Percentiles rank a stretch among this genome's conserved stretches.
These are phyloP conservation scores for Drosophila infuscata DNA, from an alignment of 2,888 invertebrate species.

Conservation along the genomic window DNA sequence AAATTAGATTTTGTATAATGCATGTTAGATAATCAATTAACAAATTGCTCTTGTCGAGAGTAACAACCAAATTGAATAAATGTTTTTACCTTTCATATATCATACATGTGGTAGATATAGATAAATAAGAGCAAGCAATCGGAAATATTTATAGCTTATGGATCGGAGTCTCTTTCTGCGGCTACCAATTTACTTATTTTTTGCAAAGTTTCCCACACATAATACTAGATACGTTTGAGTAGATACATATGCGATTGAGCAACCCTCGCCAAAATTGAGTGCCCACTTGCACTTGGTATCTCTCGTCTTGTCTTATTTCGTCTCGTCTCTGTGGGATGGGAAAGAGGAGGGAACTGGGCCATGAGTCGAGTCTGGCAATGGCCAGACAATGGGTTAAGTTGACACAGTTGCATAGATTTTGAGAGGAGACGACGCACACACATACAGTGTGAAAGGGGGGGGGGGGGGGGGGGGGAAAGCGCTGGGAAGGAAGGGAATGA, in stretches of 20 bases:
- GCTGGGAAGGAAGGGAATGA: slow-evolving; percentile 41
- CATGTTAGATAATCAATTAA: too few relatives aligned
- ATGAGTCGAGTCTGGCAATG: slow-evolving; percentile 40
- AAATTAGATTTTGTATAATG: too few relatives aligned
- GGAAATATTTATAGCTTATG: too few relatives aligned
- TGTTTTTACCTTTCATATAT: too few relatives aligned
- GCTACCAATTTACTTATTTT: too few relatives aligned
- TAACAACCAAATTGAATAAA: too few relatives aligned
- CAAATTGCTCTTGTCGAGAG: too few relatives aligned
- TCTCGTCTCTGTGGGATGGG: background rate
- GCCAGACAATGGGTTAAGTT: slow-evolving; percentile 63
- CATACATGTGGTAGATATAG: too few relatives aligned
- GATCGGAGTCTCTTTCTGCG: too few relatives aligned
- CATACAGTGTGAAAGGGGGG: background rate
- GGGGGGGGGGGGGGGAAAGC: background rate
- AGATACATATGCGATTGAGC: slow-evolving; percentile 1
- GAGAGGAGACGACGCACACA: background rate
- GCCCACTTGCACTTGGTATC: slow-evolving; percentile 34
- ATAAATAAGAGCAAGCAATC: too few relatives aligned
- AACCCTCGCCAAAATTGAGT: slow-evolving; percentile 18
- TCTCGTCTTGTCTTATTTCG: slow-evolving; percentile 8
- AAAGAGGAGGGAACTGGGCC: background rate
- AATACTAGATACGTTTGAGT: background rate
- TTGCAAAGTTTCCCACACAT: background rate
- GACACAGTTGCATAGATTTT: slow-evolving; percentile 58